phyloP scores from a whole-genome alignment of 2,113 vertebrate species.

The Petrocephalus microphthalmus region DNA sequence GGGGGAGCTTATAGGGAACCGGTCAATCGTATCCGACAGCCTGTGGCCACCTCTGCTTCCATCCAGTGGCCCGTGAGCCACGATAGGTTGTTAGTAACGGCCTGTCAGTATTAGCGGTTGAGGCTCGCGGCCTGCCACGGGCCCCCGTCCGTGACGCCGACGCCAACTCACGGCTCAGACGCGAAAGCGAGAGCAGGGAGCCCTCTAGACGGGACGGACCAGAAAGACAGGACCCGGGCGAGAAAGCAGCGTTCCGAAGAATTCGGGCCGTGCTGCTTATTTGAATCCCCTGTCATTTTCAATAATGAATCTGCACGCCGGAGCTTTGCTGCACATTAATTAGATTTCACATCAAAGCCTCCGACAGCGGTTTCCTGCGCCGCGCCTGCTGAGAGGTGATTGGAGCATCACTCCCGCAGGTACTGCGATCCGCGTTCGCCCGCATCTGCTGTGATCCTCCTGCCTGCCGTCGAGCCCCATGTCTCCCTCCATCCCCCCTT shows the following conservation, averaged over 20 bases:
- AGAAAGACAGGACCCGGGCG: background rate
- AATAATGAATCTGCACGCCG: constrained; percentile 12
- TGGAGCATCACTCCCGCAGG: constrained; percentile 18
- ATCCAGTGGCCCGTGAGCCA: background rate
- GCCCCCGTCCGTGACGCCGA: background rate
- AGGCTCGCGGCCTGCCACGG: background rate
- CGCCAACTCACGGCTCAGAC: background rate
- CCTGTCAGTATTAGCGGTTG: background rate
- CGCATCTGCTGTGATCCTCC: background rate
- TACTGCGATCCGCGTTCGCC: background rate
- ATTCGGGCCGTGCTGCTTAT: background rate
- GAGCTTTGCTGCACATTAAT: constrained; percentile 22
- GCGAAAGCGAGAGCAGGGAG: background rate
- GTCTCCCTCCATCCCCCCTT: background rate
- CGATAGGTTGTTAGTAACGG: background rate
- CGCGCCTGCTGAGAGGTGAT: background rate
- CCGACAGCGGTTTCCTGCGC: background rate
- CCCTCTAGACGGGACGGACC: background rate
- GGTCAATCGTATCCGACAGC: background rate
- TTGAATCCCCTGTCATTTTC: constrained; percentile 16
- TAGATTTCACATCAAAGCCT: constrained; percentile 27
- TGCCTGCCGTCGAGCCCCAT: background rate
- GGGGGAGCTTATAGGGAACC: background rate
- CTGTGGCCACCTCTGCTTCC: background rate
- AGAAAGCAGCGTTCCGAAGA: background rate